Evolutionary conservation across 2,113 vertebrate species (phyloP), one percentile per base, ranked within the genome.

Genomic region (Ibidorhyncha struthersii): DNA sequence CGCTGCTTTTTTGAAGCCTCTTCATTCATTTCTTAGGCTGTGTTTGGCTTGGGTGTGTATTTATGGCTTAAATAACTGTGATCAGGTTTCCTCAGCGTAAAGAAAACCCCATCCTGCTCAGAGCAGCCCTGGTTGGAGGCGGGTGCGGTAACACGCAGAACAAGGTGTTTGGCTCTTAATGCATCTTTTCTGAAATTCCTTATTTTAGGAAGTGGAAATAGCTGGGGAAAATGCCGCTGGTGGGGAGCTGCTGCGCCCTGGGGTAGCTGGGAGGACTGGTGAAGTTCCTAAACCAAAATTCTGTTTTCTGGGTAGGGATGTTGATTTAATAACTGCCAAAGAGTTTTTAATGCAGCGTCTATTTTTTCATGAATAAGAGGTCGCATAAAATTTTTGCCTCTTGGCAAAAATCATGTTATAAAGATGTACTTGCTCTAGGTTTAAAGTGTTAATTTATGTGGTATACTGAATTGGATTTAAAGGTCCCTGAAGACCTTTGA

Each of bases 401-500:
- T 32, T 49, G 95, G 96, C 93, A 65, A 61, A 56, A 61, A 27
- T 72, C 13, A 0, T 29, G 32, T 92, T 84, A 21, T 45, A 70
- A 89, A 73, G 67, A 73, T 14, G 52, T 72, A 6, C 61, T 85
- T 69, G 89, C 72, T 72, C 82, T 76, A 91, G 86, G 86, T 97
- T 92, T 89, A 91, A 95, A 93, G 92, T 92, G 89, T 92, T 96
- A 95, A 97, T 96, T 97, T 95, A 83, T 95, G 94, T 91, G 89
- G 89, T 62, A 21, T 45, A 34, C 56, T 47, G 67, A 77, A 66
- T 82, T 77, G 90, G 76, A 53, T 96, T 97, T 97, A 96, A 87
- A 89, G 61, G 86, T 96, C 94, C 86, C 90, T n/a, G 66, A 93
- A 96, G 97, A 43, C 91, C 89, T 97, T 86, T 97, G 91, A 95